These are phyloP conservation scores for Lutjanus campechanus DNA, from an alignment of 2,797 vertebrate genomes.

Conservation along the genomic window DNA sequence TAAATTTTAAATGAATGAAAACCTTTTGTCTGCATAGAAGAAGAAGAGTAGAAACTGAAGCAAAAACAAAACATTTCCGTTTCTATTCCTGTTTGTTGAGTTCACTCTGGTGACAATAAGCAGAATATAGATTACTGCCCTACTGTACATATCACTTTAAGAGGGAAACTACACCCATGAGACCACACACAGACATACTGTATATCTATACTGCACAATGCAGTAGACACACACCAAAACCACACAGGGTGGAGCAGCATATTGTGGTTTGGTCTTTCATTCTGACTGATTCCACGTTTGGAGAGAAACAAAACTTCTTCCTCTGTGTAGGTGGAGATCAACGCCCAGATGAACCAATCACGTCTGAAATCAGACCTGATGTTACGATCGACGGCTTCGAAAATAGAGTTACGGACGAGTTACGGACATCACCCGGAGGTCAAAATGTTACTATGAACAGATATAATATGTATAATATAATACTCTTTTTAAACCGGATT, in stretches of 20 bases:
- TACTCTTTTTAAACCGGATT: no score
- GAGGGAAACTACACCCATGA: not conserved
- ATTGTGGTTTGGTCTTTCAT: slow-evolving; percentile 41
- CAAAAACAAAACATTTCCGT: no score
- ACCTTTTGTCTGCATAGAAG: no score
- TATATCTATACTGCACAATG: not conserved
- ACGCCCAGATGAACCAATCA: slow-evolving; percentile 8
- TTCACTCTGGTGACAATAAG: not conserved
- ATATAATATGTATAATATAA: no score
- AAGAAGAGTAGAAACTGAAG: no score
- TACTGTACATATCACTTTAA: not conserved
- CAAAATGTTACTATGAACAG: not conserved
- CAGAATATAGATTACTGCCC: not conserved
- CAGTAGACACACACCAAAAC: slow-evolving; percentile 33
- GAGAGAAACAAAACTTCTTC: slow-evolving; percentile 12
- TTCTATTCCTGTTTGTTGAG: no score
- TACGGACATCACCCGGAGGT: not conserved
- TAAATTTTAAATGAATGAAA: no score
- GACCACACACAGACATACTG: not conserved
- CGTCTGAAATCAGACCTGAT: not conserved
- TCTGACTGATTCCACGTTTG: slow-evolving; percentile 70
- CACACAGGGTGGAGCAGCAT: slow-evolving; percentile 52
- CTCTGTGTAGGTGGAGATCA: slow-evolving; percentile 9
- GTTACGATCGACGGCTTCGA: not conserved
- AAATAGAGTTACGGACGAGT: no score